Evolutionary conservation across 2,888 invertebrate species (phyloP), one percentile per base, ranked within the genome.

Genomic region (Candidula unifasciata): DNA sequence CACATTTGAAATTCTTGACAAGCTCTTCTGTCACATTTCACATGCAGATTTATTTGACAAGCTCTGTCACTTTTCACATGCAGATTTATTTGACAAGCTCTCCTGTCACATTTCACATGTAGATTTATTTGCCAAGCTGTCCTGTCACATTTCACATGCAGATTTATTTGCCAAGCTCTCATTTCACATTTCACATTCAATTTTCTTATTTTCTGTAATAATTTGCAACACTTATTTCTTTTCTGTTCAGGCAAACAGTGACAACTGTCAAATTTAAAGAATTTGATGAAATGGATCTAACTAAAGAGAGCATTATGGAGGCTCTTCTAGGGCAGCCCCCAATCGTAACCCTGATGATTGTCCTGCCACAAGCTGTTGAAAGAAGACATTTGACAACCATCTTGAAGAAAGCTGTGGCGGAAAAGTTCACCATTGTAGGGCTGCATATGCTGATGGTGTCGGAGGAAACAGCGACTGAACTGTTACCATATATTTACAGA

Each of bases 401-500:
- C 33, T 82, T 93, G 30, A 90, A 90, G 87, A 90, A 90, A 54
- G 80, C 93, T 52, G 87, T 89, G 1, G 91, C 90, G 52, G 92
- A 93, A 80, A 89, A 89, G 10, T 93, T 93, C 86, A 82, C 66
- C 44, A 87, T 93, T 44, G 91, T 92, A 18, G 92, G 88, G 6
- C 76, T 92, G 18, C 88, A 88, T 21, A 84, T 91, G 24, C 80
- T 86, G 68, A 74, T 90, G n/a, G 79, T 93, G 33, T 80, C 82
- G 27, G 64, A 82, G 66, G 88, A 87, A 16, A 78, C 87, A 54
- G 90, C 89, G 10, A 57, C 80, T 33, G 37, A 80, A 33, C 78
- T 92, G 30, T 57, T 91, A 24, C 85, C 89, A 21, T 54, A 71
- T 16, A 86, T 85, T 33, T 84, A 85, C 16, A 84, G 86, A 66